Evolutionary conservation across 1,140 invertebrate species (phyloP), one percentile per base, ranked within the genome.

Genomic region (Cotesia vestalis): DNA sequence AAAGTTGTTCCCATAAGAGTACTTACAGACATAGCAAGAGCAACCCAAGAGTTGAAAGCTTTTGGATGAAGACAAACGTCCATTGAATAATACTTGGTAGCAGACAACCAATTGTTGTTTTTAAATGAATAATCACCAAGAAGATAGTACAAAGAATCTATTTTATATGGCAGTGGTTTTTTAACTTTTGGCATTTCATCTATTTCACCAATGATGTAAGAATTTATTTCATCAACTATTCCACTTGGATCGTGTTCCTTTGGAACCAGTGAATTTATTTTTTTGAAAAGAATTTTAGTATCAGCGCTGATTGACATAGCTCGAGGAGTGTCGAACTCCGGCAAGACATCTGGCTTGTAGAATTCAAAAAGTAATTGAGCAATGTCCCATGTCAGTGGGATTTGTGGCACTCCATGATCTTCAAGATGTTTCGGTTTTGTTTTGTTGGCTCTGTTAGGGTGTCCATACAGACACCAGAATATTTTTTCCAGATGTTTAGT

Each of bases 81-180:
- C 70, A 93, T 85, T 35, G 92, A 88, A 81, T 96, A 97, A 85
- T 93, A 96, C 76, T 93, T 91, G 4, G 94, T 89, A 3, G 95
- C 93, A 81, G 92, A 91, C 76, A 90, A 88, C 88, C 88, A 89
- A 66, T 92, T 92, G 72, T 94, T 94, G 75, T 92, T 93, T 85
- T 98, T 98, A 80, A 98, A 96, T 85, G 97, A 93, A 87, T 94
- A 96, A 87, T 98, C 96, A 4, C 91, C 96, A 40, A 98, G 84
- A 2, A 98, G 87, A 82, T 97, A 98, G 83, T 94, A 98, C 59
- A 97, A 91, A 53, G 94, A 91, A 14, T 89, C 85, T 74, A 93
- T 89, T 77, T 90, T 85, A 76, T 87, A 87, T 1, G 89, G 89
- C 14, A 87, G 66, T 2, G 77, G 74, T 74, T 79, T 82, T 34